Percentiles rank a stretch among this genome's conserved stretches.
Conservation (phyloP, 2,888 invertebrate genomes). For the Tetranychus piercei region DNA sequence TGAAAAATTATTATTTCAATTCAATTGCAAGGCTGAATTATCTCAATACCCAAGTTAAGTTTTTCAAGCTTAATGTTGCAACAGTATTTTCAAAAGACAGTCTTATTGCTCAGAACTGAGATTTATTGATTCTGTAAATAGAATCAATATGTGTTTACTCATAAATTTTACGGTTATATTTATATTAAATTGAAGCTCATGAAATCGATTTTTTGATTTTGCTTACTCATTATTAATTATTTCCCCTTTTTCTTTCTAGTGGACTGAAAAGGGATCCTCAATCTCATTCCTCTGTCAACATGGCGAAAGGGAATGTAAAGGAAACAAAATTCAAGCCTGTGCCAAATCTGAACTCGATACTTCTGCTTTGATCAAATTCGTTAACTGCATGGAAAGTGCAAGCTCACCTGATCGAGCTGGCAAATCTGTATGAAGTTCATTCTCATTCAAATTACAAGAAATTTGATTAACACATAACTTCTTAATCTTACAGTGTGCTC, state of each 20-base stretch:
- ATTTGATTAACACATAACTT: neutral
- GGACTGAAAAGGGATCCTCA: neutral
- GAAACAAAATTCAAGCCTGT: conserved; percentile 23
- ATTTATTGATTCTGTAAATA: too few species aligned
- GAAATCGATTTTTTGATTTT: too few species aligned
- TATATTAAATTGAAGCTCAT: too few species aligned
- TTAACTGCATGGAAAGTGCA: conserved; percentile 6
- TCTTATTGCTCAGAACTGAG: too few species aligned
- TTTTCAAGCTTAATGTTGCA: too few species aligned
- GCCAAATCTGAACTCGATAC: conserved; percentile 20
- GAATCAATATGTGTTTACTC: too few species aligned
- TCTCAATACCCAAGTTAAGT: too few species aligned
- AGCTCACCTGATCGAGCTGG: neutral
- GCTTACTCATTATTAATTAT: too few species aligned
- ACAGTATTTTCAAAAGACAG: too few species aligned
- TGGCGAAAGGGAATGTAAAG: conserved; percentile 23
- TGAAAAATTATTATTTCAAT: too few species aligned
- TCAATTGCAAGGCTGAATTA: too few species aligned
- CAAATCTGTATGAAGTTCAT: neutral
- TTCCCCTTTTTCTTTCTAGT: neutral
- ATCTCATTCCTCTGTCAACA: conserved; percentile 22
- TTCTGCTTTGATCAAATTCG: neutral
- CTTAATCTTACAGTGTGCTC: neutral
- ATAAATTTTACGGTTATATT: too few species aligned
- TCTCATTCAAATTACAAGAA: neutral